phyloP scores from a whole-genome alignment of 2,888 invertebrate species.

The Hydroisotoma schaefferi region DNA sequence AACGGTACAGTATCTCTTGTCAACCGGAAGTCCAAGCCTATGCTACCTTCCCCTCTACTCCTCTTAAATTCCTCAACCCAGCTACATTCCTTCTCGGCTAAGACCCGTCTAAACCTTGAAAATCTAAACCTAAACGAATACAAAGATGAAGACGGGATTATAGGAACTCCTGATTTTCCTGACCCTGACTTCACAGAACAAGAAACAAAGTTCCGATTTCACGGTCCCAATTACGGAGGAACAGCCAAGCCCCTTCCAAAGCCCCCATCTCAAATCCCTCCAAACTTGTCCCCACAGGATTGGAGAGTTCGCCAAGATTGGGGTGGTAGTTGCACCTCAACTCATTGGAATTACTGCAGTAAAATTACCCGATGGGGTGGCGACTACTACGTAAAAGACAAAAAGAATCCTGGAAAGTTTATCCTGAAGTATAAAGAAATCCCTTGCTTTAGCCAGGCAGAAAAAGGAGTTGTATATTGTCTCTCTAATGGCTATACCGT shows the following conservation, averaged over 20 bases:
- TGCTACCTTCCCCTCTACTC: too few species aligned
- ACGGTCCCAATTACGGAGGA: neutral
- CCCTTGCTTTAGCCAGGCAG: slow-evolving; percentile 6
- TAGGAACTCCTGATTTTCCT: too few species aligned
- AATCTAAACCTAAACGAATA: too few species aligned
- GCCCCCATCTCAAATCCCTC: neutral
- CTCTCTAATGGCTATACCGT: slow-evolving; percentile 33
- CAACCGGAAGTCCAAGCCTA: too few species aligned
- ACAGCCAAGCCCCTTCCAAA: neutral
- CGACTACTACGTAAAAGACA: slow-evolving; percentile 24
- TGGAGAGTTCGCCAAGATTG: slow-evolving; percentile 25
- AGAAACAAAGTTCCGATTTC: neutral
- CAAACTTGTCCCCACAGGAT: slow-evolving; percentile 20
- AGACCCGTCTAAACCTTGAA: too few species aligned
- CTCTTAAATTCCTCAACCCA: too few species aligned
- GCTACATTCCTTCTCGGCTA: too few species aligned
- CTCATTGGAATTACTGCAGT: slow-evolving; percentile 30
- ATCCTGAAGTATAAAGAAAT: slow-evolving; percentile 16
- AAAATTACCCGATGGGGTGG: slow-evolving; percentile 27
- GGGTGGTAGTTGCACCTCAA: slow-evolving; percentile 33
- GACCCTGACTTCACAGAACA: too few species aligned
- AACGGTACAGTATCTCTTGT: too few species aligned
- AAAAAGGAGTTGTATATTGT: slow-evolving; percentile 21
- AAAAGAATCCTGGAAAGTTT: slow-evolving; percentile 21
- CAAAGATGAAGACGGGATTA: too few species aligned